Percentiles rank a stretch among this genome's conserved stretches.
phyloP scores from a whole-genome alignment of 2,797 vertebrate species.

The Eulemur coronatus region DNA sequence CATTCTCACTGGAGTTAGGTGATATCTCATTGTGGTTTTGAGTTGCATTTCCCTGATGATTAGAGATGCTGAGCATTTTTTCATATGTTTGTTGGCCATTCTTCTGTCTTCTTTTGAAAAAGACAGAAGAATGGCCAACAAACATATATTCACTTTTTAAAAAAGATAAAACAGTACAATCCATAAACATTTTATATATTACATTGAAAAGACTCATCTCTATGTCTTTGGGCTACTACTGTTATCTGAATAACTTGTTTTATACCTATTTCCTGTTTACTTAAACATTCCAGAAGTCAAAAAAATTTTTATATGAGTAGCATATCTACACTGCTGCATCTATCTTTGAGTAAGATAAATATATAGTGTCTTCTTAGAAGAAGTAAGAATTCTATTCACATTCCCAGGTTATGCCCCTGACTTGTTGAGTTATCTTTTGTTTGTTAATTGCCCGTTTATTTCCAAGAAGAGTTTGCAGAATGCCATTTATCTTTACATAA shows the following conservation, averaged over 20 bases:
- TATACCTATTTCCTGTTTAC: not conserved
- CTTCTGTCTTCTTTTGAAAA: too few species aligned
- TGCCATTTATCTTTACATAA: not conserved
- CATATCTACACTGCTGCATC: not conserved
- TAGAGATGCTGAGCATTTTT: too few species aligned
- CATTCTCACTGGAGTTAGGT: too few species aligned
- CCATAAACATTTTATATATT: not conserved
- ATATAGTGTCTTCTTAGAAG: not conserved
- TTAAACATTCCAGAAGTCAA: slow-evolving; percentile 2
- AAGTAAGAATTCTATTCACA: not conserved
- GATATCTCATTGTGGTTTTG: too few species aligned
- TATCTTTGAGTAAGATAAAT: not conserved
- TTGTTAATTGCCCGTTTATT: not conserved
- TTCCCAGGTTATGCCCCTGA: not conserved
- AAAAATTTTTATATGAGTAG: not conserved
- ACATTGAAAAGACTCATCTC: not conserved
- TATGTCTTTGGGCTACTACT: not conserved
- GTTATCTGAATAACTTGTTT: not conserved
- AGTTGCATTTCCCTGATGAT: too few species aligned
- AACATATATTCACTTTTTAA: not conserved
- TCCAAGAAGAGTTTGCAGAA: slow-evolving; percentile 2
- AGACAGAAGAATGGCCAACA: too few species aligned
- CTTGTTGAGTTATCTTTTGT: not conserved
- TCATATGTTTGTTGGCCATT: too few species aligned
- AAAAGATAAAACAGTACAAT: not conserved